phyloP scores from a whole-genome alignment of 2,797 vertebrate species.

The Lindbergichthys nudifrons region DNA sequence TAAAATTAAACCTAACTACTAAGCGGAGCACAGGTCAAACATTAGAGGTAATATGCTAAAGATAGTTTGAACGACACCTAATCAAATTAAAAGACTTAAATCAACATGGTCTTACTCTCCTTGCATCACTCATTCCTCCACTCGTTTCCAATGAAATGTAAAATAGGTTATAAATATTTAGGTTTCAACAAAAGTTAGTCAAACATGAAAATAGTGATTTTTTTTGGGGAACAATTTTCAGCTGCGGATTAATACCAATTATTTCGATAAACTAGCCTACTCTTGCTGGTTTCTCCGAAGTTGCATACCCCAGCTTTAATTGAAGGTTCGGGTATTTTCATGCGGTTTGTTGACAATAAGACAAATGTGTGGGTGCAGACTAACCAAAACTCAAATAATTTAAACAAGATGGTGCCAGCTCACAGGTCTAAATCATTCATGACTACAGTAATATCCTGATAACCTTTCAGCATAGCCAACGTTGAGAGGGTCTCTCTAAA shows the following conservation, averaged over 20 bases:
- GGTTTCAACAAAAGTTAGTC: background rate
- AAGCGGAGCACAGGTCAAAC: conserved; percentile 38
- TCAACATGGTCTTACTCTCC: background rate
- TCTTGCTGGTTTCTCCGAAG: too few species aligned
- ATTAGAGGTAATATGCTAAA: conserved; percentile 30
- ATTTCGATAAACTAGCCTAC: too few species aligned
- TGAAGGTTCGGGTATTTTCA: background rate
- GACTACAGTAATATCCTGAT: conserved; percentile 49
- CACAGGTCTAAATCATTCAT: conserved; percentile 53
- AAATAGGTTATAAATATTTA: too few species aligned
- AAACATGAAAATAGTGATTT: background rate
- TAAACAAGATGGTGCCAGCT: conserved; percentile 37
- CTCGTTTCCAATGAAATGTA: background rate
- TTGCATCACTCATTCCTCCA: background rate
- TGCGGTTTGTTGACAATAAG: background rate
- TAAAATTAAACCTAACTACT: conserved; percentile 50
- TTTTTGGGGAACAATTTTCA: conserved; percentile 12
- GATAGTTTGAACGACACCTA: background rate
- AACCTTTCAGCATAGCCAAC: conserved; percentile 45
- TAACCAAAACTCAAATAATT: conserved; percentile 20
- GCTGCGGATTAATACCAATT: background rate
- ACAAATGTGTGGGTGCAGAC: background rate
- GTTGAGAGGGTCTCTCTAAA: conserved; percentile 55
- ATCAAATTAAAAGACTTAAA: background rate
- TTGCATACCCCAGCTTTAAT: too few species aligned